Percentiles rank a stretch among this genome's conserved stretches.
phyloP scores from a whole-genome alignment of 1,140 invertebrate genomes.

The Carcinoscorpius rotundicauda region DNA sequence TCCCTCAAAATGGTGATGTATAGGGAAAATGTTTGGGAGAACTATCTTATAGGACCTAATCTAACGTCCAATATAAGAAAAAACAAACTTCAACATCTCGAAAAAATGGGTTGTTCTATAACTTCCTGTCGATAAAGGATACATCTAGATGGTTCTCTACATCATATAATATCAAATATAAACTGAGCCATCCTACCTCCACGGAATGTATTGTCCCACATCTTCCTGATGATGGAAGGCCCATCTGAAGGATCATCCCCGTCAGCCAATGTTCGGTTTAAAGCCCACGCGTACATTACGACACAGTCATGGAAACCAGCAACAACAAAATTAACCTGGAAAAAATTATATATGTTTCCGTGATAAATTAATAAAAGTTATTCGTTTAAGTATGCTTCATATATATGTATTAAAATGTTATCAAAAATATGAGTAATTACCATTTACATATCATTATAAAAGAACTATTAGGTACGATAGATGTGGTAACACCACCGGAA shows the following conservation, averaged over 20 bases:
- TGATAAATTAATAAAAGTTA: not conserved
- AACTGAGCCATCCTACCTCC: conserved; percentile 41
- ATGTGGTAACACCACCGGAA: no score
- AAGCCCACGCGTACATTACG: conserved; percentile 76
- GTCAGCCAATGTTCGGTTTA: conserved; percentile 72
- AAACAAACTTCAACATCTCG: no score
- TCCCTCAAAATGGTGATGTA: no score
- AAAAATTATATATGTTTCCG: not conserved
- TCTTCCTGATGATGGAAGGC: conserved; percentile 55
- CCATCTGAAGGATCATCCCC: conserved; percentile 62
- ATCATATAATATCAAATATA: no score
- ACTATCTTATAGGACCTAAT: no score
- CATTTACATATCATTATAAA: no score
- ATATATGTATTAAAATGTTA: not conserved
- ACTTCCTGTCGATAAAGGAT: no score
- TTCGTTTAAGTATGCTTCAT: not conserved
- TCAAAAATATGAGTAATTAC: not conserved
- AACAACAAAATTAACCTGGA: conserved; percentile 50
- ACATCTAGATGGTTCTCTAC: conserved; percentile 3
- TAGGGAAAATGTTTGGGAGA: no score
- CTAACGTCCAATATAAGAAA: no score
- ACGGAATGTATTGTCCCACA: conserved; percentile 81
- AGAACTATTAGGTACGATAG: no score
- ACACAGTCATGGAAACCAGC: conserved; percentile 92
- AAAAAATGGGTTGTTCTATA: no score